Base-by-base conservation (phyloP, 1,140 invertebrate species). In the Bombus vancouverensis region DNA sequence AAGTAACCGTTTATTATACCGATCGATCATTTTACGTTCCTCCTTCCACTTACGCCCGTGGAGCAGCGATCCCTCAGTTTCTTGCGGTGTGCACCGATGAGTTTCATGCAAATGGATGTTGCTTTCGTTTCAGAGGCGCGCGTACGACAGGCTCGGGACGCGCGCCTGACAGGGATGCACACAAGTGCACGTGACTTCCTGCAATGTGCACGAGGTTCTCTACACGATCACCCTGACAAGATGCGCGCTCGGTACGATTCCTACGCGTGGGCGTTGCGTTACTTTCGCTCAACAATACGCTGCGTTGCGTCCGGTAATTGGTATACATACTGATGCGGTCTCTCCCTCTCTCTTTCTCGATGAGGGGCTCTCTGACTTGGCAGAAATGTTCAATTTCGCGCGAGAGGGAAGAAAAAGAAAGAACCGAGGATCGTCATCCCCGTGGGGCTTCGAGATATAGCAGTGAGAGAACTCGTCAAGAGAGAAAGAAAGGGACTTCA, bases 241-340 rank as follows among this genome's bases (percentile, higher is more conserved):
- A 75, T 75, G 73, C 72, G 18, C n/a, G 18, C 39, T 34, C 15
- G 37, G n/a, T 73, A 15, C 37, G 70, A 81, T 73, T 71, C 59
- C 59, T n/a, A n/a, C 42, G 73, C 66, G 88, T 89, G 88, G 88
- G 80, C 80, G 88, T 73, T 82, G 13, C 81, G 68, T 57, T 44
- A 85, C 88, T 89, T 89, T 89, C 88, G 87, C 85, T 80, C 81
- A 59, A 80, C 76, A 81, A 78, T 85, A 85, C 66, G 68, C 71
- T 34, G n/a, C 39, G 47, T 68, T 84, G 87, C 62, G 68, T 73
- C 76, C 73, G 59, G 44, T 89, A 85, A 77, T 82, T 77, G 74
- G 82, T 85, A 70, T 57, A 73, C 83, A 57, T n/a, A 65, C 53
- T 37, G 73, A 47, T 76, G 53, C 32, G 28, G 28, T 62, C 12